A percentile compares a stretch with the other conserved stretches of the same genome.
phyloP scores from a whole-genome alignment of 2,797 vertebrate species.

The Malacoraja senta region DNA sequence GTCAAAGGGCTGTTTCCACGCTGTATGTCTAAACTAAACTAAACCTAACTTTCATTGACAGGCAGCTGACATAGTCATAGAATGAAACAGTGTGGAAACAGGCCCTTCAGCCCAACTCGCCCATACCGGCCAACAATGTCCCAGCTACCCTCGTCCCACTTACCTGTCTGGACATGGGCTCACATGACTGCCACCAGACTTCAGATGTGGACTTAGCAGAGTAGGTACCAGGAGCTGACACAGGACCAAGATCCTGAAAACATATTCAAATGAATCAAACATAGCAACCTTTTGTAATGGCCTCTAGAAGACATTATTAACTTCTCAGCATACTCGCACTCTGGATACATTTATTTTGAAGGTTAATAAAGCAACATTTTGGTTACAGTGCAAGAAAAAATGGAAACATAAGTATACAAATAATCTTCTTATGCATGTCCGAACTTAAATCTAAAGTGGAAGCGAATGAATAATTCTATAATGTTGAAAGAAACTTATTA shows the following conservation, averaged over 20 bases:
- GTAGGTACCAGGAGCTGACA: background rate
- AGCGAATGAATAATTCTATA: background rate
- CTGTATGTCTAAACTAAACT: too few species aligned
- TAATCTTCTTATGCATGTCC: background rate
- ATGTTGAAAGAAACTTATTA: background rate
- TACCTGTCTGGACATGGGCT: background rate
- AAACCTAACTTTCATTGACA: too few species aligned
- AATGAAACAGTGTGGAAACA: too few species aligned
- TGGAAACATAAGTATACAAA: background rate
- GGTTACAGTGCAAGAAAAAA: constrained; percentile 37
- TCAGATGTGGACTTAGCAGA: background rate
- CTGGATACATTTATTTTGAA: constrained; percentile 51
- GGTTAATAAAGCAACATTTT: constrained; percentile 55
- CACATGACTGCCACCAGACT: background rate
- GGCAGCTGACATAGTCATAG: too few species aligned
- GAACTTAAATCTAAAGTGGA: background rate
- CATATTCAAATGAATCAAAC: constrained; percentile 47
- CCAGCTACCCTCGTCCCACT: too few species aligned
- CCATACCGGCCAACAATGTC: too few species aligned
- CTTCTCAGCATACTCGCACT: constrained; percentile 49
- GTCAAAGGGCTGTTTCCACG: too few species aligned
- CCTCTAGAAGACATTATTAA: constrained; percentile 52
- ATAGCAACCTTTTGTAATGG: constrained; percentile 40
- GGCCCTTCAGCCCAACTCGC: too few species aligned
- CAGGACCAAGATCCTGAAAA: background rate